phyloP scores from a whole-genome alignment of 2,888 invertebrate genomes.

The Blera fallax region DNA sequence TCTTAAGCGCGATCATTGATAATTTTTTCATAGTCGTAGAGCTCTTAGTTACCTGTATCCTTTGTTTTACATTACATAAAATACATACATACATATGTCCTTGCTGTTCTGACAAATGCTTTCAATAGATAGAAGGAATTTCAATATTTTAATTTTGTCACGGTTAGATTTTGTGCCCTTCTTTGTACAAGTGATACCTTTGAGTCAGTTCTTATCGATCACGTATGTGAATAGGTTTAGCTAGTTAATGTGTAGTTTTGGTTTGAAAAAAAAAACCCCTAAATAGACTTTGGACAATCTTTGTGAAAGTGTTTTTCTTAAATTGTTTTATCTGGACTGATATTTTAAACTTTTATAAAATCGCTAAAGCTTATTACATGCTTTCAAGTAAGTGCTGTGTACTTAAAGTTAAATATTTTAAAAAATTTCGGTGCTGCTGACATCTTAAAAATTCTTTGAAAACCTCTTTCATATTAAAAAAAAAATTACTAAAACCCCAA shows the following conservation, averaged over 20 bases:
- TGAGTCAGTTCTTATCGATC: background rate
- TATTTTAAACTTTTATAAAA: background rate
- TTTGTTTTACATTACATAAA: background rate
- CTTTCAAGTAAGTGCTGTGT: background rate
- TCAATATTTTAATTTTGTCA: background rate
- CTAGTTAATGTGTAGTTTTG: background rate
- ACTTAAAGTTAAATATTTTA: background rate
- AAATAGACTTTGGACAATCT: background rate
- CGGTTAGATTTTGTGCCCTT: background rate
- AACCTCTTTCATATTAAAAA: too few species aligned
- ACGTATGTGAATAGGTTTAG: constrained; percentile 1
- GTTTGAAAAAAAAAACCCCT: background rate
- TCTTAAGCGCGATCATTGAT: background rate
- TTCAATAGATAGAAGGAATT: background rate
- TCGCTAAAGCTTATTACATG: background rate
- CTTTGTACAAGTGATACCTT: background rate
- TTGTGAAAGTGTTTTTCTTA: background rate
- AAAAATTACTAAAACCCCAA: too few species aligned
- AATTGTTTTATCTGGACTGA: background rate
- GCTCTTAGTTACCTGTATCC: background rate
- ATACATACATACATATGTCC: background rate
- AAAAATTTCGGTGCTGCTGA: too few species aligned
- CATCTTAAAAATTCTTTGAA: too few species aligned
- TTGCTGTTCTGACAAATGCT: background rate
- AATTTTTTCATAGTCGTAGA: background rate